A percentile compares a stretch with the other conserved stretches of the same genome.
Evolutionary conservation across 2,888 invertebrate genomes (phyloP).

Genomic region (Chrysina gloriosa): DNA sequence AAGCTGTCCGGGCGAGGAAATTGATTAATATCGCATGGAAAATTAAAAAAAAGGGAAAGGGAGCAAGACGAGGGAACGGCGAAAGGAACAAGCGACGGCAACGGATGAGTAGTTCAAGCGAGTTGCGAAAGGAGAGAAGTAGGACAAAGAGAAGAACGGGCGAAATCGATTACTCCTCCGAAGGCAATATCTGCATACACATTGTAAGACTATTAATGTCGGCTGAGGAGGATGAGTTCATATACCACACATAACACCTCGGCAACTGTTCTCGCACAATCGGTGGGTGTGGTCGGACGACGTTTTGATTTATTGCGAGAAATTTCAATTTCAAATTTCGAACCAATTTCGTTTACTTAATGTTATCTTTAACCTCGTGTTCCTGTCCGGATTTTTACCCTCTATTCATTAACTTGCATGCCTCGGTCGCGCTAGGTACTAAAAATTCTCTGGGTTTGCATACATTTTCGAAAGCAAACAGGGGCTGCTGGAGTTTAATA

Average conservation of each 20-base stretch:
- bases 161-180: slow-evolving; percentile 30
- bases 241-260: slow-evolving; percentile 49
- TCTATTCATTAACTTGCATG: slow-evolving; percentile 25
- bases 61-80: slow-evolving; percentile 16
- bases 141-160: slow-evolving; percentile 4
- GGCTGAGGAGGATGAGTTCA: slow-evolving; percentile 5
- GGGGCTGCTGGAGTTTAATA: not conserved
- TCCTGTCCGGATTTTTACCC: slow-evolving; percentile 15
- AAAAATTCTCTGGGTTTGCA: slow-evolving; percentile 27
- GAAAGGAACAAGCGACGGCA: slow-evolving; percentile 26
- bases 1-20: slow-evolving; percentile 26
- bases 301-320: slow-evolving; percentile 56
- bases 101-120: slow-evolving; percentile 22
- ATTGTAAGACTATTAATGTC: slow-evolving; percentile 35
- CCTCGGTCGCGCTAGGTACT: not conserved
- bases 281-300: slow-evolving; percentile 52
- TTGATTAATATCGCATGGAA: slow-evolving; percentile 34
- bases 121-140: not conserved
- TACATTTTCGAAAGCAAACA: slow-evolving; percentile 18
- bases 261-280: slow-evolving; percentile 54
- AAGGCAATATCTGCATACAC: slow-evolving; percentile 34
- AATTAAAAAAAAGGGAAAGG: slow-evolving; percentile 27
- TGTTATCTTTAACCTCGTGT: slow-evolving; percentile 33
- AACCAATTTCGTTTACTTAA: slow-evolving; percentile 49
- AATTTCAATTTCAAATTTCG: slow-evolving; percentile 58